These are phyloP conservation scores for Mesoclemmys tuberculata DNA, from an alignment of 2,113 vertebrate genomes.

Conservation along the genomic window DNA sequence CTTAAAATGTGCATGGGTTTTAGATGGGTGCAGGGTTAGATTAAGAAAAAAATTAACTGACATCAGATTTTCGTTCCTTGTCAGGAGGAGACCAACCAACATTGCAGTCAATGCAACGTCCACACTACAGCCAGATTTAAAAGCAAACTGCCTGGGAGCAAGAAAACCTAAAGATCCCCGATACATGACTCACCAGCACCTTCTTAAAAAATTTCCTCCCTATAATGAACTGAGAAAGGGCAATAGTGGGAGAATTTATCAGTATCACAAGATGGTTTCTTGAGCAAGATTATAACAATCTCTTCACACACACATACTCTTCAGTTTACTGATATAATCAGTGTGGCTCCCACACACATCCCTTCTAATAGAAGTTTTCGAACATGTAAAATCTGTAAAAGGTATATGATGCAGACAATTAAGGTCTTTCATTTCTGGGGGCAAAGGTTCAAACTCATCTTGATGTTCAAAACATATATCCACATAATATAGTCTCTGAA, in stretches of 20 bases:
- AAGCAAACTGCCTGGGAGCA: not conserved
- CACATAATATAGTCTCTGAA: conserved; percentile 6
- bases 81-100: not conserved
- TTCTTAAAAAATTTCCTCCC: not conserved
- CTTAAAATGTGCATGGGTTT: not conserved
- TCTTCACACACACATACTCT: not conserved
- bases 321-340: not conserved
- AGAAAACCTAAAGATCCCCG: not conserved
- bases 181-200: not conserved
- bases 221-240: not conserved
- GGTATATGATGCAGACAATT: not conserved
- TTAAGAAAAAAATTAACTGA: not conserved
- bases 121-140: not conserved
- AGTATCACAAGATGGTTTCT: not conserved
- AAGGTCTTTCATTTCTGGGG: conserved; percentile 1
- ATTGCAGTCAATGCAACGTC: not conserved
- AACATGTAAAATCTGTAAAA: not conserved
- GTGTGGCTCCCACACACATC: not conserved
- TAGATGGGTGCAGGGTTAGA: not conserved
- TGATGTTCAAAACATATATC: conserved; percentile 22
- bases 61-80: fast-evolving
- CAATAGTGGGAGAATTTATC: not conserved
- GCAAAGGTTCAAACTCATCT: not conserved
- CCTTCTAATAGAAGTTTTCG: not conserved
- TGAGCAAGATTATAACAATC: not conserved